Evolutionary conservation across 2,113 vertebrate genomes (phyloP).

Genomic region (Tonatia bakeri): DNA sequence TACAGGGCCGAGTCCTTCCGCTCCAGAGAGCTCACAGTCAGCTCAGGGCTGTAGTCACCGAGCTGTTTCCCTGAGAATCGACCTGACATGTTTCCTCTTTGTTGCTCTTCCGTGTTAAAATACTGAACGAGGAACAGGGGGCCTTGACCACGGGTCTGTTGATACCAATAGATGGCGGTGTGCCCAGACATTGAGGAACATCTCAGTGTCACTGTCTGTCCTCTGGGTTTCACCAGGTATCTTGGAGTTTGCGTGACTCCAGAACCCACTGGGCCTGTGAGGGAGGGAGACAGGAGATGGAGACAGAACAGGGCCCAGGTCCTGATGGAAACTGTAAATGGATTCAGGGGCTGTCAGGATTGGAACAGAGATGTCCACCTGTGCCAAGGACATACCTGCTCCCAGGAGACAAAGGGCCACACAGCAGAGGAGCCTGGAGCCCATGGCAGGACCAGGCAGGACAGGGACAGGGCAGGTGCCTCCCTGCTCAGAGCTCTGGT

Average conservation of each 20-base stretch:
- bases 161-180: neutral
- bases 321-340: neutral
- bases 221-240: neutral
- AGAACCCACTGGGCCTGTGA: neutral
- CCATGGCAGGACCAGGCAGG: neutral
- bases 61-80: neutral
- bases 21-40: neutral
- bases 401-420: neutral
- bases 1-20: neutral
- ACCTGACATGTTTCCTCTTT: accelerated
- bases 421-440: neutral
- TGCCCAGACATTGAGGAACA: neutral
- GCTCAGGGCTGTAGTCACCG: accelerated
- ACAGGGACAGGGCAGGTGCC: accelerated
- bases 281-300: neutral
- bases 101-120: no score
- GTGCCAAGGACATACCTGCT: neutral
- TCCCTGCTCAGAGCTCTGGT: neutral
- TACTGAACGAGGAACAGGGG: neutral
- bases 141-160: neutral
- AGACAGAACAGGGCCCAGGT: accelerated
- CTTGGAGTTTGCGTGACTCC: neutral
- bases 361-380: neutral
- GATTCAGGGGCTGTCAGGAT: no score
- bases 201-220: neutral